Conservation (phyloP, 2,113 vertebrate genomes). For the Suricata suricatta region DNA sequence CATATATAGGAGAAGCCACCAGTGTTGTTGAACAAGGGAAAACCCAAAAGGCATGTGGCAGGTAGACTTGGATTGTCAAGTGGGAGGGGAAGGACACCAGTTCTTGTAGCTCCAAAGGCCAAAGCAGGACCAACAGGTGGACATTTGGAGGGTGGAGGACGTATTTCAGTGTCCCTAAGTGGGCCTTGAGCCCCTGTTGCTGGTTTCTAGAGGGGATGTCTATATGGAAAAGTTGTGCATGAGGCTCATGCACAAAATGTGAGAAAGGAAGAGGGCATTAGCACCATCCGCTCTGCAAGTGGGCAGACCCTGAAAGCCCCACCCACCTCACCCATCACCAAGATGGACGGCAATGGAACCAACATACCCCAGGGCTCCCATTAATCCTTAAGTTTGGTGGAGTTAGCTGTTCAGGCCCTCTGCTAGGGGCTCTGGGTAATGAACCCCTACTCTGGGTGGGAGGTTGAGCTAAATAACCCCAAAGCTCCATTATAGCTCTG, state of each 20-base stretch:
- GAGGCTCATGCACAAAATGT: no score
- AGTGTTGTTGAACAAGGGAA: accelerated
- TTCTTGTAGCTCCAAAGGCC: not conserved
- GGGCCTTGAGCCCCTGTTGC: no score
- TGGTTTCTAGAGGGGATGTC: not conserved
- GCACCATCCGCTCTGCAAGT: no score
- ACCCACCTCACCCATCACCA: accelerated
- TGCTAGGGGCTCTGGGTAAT: not conserved
- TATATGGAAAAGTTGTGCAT: not conserved
- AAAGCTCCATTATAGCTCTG: not conserved
- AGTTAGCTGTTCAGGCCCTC: not conserved
- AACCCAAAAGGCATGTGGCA: accelerated
- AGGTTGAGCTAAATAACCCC: no score
- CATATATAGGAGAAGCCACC: accelerated
- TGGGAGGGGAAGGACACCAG: not conserved
- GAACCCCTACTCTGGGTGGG: not conserved
- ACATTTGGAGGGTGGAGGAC: not conserved
- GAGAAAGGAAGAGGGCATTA: not conserved
- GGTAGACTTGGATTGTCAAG: accelerated
- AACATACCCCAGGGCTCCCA: accelerated
- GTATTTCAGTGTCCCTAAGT: accelerated
- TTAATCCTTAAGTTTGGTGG: not conserved
- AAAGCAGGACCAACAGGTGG: not conserved
- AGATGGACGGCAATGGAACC: accelerated
- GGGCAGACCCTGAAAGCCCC: not conserved